These are phyloP conservation scores for Pollicipes pollicipes DNA, from an alignment of 1,140 invertebrate genomes.

Conservation along the genomic window DNA sequence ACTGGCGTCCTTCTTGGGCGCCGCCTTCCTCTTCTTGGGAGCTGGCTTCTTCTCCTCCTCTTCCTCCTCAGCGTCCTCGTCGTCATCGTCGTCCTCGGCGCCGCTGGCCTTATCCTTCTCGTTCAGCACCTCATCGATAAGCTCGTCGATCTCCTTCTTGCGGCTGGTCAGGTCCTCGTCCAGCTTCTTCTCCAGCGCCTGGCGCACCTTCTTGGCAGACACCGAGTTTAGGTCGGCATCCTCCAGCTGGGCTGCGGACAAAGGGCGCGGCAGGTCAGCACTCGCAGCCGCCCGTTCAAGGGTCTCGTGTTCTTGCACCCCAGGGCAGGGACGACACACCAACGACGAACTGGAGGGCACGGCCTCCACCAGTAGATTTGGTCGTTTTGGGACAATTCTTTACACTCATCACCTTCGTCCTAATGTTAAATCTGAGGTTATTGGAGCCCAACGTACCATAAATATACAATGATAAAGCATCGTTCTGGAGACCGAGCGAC, in stretches of 20 bases:
- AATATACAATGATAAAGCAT: no score
- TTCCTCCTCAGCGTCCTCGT: constrained; percentile 31
- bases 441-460: no score
- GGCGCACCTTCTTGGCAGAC: constrained; percentile 76
- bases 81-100: constrained; percentile 33
- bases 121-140: constrained; percentile 46
- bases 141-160: constrained; percentile 63
- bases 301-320: no score
- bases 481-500: no score
- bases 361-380: no score
- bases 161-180: constrained; percentile 49
- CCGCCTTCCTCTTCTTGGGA: constrained; percentile 33
- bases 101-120: constrained; percentile 32
- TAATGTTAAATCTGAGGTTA: no score
- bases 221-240: constrained; percentile 62
- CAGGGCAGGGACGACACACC: no score
- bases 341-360: no score
- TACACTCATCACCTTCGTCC: no score
- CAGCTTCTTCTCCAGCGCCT: constrained; percentile 63
- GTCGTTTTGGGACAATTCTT: no score
- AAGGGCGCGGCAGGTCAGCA: no score
- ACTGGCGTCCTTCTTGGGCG: constrained; percentile 25
- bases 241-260: constrained; percentile 58
- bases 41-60: constrained; percentile 32
- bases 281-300: no score